Percentiles rank a stretch among this genome's conserved stretches.
Conservation (phyloP, 1,140 invertebrate genomes). For the Drosophila dunni region DNA sequence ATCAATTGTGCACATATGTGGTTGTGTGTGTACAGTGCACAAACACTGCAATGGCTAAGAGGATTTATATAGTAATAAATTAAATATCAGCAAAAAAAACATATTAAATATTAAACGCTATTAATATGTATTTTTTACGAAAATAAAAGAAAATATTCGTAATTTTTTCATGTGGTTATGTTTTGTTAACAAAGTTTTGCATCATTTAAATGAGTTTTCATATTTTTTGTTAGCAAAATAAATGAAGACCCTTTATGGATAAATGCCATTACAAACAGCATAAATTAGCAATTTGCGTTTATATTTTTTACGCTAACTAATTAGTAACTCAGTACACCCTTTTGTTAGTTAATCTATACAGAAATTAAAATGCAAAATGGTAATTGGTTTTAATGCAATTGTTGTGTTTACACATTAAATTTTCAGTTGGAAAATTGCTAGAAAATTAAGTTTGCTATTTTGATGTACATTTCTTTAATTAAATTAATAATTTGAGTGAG, state of each 20-base stretch:
- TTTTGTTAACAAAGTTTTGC: background rate
- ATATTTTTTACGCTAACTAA: slow-evolving; percentile 1
- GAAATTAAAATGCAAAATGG: background rate
- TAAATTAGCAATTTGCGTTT: slow-evolving; percentile 14
- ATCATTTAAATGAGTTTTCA: slow-evolving; percentile 7
- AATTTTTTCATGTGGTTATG: background rate
- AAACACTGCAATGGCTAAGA: background rate
- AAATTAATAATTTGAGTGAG: background rate
- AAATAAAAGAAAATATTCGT: background rate
- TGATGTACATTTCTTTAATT: background rate
- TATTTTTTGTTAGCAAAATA: background rate
- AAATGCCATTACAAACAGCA: slow-evolving; percentile 17
- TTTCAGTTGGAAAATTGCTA: background rate
- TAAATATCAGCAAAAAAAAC: background rate
- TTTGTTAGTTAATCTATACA: background rate
- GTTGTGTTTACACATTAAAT: background rate
- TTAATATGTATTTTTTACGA: background rate
- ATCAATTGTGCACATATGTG: slow-evolving; percentile 19
- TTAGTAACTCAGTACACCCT: slow-evolving; percentile 5
- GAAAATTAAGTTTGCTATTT: background rate
- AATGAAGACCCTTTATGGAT: slow-evolving; percentile 1
- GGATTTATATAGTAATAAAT: background rate
- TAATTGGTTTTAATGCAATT: slow-evolving; percentile 4
- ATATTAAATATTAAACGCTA: background rate
- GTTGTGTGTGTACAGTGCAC: slow-evolving; percentile 1